Evolutionary conservation across 2,113 vertebrate genomes (phyloP).

Genomic region (Sceloporus undulatus): DNA sequence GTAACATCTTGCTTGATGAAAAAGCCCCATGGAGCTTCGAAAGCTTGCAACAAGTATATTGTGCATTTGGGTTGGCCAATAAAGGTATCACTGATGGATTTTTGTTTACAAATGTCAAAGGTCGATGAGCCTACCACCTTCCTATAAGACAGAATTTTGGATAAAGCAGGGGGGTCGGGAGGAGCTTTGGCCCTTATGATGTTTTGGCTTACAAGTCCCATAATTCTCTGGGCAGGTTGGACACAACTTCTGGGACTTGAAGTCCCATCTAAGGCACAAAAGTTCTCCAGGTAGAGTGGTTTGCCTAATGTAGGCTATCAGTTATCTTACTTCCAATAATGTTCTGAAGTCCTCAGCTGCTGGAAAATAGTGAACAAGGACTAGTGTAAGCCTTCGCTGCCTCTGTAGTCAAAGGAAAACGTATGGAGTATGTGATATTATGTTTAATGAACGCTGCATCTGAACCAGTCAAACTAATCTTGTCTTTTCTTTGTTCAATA

Average conservation of each 20-base stretch:
- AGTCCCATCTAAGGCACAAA: neutral
- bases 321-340: neutral
- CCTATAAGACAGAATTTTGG: neutral
- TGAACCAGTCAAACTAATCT: neutral
- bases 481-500: neutral
- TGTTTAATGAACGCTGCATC: neutral
- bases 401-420: neutral
- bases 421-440: neutral
- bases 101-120: neutral
- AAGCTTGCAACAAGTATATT: too few species aligned
- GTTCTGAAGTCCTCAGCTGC: neutral
- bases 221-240: too few species aligned
- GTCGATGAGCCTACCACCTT: neutral
- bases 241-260: too few species aligned
- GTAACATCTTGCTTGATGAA: too few species aligned
- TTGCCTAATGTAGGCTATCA: neutral
- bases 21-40: too few species aligned
- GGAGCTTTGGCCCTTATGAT: too few species aligned
- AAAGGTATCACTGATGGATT: too few species aligned
- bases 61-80: too few species aligned
- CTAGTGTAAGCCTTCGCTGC: neutral
- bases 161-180: neutral
- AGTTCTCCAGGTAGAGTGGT: neutral
- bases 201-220: too few species aligned
- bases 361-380: neutral